Base-by-base conservation (phyloP, 1,140 invertebrate genomes). In the Drosophila parvula region DNA sequence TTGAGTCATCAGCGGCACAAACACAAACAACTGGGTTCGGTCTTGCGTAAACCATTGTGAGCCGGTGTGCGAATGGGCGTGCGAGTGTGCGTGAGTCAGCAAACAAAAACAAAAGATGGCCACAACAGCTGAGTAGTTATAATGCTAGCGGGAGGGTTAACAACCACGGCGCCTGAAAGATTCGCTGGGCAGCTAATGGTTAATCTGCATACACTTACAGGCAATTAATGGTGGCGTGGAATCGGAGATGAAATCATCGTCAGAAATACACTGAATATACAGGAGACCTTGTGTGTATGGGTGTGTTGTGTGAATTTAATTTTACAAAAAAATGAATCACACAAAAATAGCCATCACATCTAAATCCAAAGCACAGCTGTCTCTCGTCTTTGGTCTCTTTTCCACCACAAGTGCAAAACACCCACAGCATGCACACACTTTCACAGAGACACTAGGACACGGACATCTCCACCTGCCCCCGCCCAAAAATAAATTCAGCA, bases 291-390 rank as follows among this genome's bases (percentile, higher is more conserved):
- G 58, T 9, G 30, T 30, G 74, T 74, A 78, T 57, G 4, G 27
- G 43, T 57, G 59, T 58, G 30, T 30, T 43, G 57, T 47, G 41
- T 44, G 79, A 86, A 79, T 76, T 88, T 73, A 80, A 89, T 68
- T 88, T 89, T 83, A 83, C 84, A 89, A 88, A 89, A 83, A 88
- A 67, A 88, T 89, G 83, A 88, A 78, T 89, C 84, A 88, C 73
- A 89, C 70, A 83, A 89, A 88, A 88, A 88, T 88, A 88, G 83
- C 71, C 68, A 71, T 64, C 68, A 74, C 73, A 76, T 80, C 41
- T 53, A 74, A 81, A 64, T 60, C 45, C 55, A 61, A 56, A 63
- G 61, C 79, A 86, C 83, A 88, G 83, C 83, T 88, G 83, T 89
- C 83, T 67, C 68, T 55, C 65, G 80, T 79, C 70, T 60, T 81